Evolutionary conservation across 1,140 invertebrate genomes (phyloP).

Genomic region (Drosophila guanche): DNA sequence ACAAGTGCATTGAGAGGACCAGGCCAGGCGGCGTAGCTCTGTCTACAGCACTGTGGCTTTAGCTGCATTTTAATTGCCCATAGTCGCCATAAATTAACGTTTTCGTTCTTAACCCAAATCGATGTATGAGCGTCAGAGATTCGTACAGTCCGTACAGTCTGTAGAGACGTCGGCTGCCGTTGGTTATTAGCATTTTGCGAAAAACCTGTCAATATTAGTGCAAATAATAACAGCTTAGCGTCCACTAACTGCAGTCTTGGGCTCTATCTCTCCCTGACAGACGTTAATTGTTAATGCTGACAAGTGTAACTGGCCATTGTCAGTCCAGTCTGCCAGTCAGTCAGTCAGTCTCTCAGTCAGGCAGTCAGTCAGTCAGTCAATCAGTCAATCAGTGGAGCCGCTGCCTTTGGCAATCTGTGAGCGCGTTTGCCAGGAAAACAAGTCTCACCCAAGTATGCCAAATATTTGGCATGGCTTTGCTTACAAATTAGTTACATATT

Average conservation of each 20-base stretch:
- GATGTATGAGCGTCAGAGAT: slow-evolving; percentile 39
- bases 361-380: slow-evolving; percentile 21
- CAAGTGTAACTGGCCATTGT: slow-evolving; percentile 63
- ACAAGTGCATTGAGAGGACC: slow-evolving; percentile 63
- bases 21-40: too few relatives aligned
- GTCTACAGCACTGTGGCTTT: slow-evolving; percentile 9
- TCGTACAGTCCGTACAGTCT: slow-evolving; percentile 12
- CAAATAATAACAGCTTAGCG: slow-evolving; percentile 79
- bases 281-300: slow-evolving; percentile 80
- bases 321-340: slow-evolving; percentile 11
- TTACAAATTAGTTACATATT: slow-evolving; percentile 68
- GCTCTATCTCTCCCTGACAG: slow-evolving; percentile 48
- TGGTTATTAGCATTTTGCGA: slow-evolving; percentile 75
- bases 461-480: slow-evolving; percentile 66
- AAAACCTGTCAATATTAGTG: slow-evolving; percentile 82
- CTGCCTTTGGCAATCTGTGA: slow-evolving; percentile 41
- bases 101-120: slow-evolving; percentile 80
- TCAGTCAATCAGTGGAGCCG: slow-evolving; percentile 33
- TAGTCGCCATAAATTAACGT: slow-evolving; percentile 58
- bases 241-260: slow-evolving; percentile 51
- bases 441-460: slow-evolving; percentile 72
- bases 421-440: slow-evolving; percentile 47
- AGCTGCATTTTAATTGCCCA: slow-evolving; percentile 74
- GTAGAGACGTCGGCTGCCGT: slow-evolving; percentile 19
- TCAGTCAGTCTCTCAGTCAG: slow-evolving; percentile 29